Percentiles rank a stretch among this genome's conserved stretches.
These are phyloP conservation scores for Drosophila asahinai DNA, from an alignment of 1,140 invertebrate genomes.

Conservation along the genomic window DNA sequence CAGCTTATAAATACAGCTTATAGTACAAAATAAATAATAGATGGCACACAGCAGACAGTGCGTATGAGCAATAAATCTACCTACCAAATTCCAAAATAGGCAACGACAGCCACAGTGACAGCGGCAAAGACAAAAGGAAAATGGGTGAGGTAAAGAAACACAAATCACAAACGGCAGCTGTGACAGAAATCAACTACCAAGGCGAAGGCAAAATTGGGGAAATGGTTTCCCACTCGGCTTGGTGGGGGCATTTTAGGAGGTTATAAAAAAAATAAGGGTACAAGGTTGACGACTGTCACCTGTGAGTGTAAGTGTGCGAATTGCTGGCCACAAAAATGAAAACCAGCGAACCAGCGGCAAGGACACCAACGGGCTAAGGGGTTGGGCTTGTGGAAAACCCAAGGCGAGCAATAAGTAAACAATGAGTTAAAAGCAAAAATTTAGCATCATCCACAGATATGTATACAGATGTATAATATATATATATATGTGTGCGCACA, in stretches of 20 bases:
- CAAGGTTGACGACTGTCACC: constrained; percentile 48
- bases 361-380: constrained; percentile 35
- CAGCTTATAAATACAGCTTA: constrained; percentile 61
- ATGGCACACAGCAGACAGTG: constrained; percentile 48
- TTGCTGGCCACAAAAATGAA: constrained; percentile 65
- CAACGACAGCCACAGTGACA: constrained; percentile 12
- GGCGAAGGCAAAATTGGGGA: constrained; percentile 49
- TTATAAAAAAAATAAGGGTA: constrained; percentile 12
- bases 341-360: constrained; percentile 69
- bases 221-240: constrained; percentile 14
- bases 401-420: constrained; percentile 71
- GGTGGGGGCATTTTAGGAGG: neutral
- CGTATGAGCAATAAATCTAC: constrained; percentile 74
- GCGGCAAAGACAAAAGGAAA: constrained; percentile 18
- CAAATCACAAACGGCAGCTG: constrained; percentile 75
- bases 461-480: neutral
- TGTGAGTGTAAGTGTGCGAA: constrained; percentile 49
- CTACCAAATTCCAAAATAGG: constrained; percentile 32
- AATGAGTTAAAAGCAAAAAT: constrained; percentile 73
- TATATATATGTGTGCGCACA: constrained; percentile 4
- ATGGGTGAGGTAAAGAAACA: constrained; percentile 23
- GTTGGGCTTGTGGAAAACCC: constrained; percentile 11
- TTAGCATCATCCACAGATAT: constrained; percentile 30
- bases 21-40: constrained; percentile 49
- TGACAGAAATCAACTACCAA: constrained; percentile 79